Evolutionary conservation across 1,140 invertebrate species (phyloP).

Genomic region (Macrocentrus cingulum): DNA sequence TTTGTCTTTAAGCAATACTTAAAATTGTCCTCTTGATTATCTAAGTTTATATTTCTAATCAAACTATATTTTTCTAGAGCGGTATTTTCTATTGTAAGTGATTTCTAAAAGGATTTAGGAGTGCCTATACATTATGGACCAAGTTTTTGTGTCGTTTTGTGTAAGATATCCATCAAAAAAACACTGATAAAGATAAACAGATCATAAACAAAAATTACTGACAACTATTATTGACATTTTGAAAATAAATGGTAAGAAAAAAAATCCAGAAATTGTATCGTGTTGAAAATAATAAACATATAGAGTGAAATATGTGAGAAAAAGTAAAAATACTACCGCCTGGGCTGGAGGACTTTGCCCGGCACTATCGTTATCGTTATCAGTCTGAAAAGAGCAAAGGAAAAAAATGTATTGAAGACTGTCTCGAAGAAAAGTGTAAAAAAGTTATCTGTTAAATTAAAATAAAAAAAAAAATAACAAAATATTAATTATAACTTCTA

Average conservation of each 20-base stretch:
- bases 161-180: neutral
- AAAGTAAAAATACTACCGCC: conserved; percentile 59
- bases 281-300: no score
- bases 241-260: no score
- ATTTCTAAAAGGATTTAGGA: no score
- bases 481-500: neutral
- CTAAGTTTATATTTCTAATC: no score
- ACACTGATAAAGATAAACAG: neutral
- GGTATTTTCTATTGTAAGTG: no score
- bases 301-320: conserved; percentile 37
- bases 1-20: no score
- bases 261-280: conserved; percentile 24
- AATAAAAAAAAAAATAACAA: neutral
- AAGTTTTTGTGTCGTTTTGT: conserved; percentile 16
- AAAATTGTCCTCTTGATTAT: no score
- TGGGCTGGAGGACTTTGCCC: conserved; percentile 60
- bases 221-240: no score
- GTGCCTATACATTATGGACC: no score
- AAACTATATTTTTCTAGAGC: no score
- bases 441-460: neutral
- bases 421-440: conserved; percentile 17
- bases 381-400: conserved; percentile 59
- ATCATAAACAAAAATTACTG: no score
- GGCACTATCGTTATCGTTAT: conserved; percentile 60
- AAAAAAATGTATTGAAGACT: conserved; percentile 42